phyloP scores from a whole-genome alignment of 2,797 vertebrate genomes.

The Capromys pilorides region DNA sequence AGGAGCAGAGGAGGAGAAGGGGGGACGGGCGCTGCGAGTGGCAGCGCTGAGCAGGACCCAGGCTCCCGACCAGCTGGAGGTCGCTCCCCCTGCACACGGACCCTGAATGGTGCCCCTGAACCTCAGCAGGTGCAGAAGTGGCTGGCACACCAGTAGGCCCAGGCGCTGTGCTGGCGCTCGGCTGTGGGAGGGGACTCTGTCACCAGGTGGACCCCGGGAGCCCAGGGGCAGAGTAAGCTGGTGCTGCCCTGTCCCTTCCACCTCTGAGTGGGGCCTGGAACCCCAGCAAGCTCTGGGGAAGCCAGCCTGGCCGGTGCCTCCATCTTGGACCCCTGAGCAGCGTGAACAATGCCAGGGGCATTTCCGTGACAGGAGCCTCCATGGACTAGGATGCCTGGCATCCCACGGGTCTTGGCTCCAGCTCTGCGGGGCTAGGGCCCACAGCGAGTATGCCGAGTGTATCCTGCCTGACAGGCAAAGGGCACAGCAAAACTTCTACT shows the following conservation, averaged over 20 bases:
- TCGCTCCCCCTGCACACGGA: neutral
- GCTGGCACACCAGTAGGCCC: neutral
- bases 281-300: too few relatives aligned
- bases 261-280: neutral
- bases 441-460: neutral
- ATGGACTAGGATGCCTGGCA: neutral
- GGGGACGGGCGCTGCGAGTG: neutral
- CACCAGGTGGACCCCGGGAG: neutral
- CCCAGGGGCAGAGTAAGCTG: neutral
- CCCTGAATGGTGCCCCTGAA: neutral
- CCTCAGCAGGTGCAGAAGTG: neutral
- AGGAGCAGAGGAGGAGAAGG: neutral
- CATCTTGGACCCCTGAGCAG: neutral
- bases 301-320: too few relatives aligned
- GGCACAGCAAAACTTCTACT: neutral
- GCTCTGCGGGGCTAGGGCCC: neutral
- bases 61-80: neutral
- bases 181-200: neutral
- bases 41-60: neutral
- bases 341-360: neutral
- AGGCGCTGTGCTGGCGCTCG: neutral
- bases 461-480: neutral
- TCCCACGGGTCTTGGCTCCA: neutral
- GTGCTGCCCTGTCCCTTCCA: neutral
- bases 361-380: neutral